Conservation (phyloP, 2,888 invertebrate species). For the Morpho helenor region DNA sequence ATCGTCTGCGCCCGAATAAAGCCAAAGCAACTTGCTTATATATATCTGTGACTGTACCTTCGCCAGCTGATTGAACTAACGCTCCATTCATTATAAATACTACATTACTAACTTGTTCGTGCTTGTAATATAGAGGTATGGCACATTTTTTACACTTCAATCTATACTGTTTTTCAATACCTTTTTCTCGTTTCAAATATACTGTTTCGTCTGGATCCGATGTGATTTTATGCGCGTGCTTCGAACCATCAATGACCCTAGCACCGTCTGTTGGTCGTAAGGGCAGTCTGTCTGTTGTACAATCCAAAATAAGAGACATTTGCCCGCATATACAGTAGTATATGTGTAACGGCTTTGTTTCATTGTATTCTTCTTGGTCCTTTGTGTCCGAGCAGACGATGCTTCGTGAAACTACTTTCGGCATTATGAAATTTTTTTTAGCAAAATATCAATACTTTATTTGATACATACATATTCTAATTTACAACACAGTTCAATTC, state of each 20-base stretch:
- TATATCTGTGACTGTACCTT: constrained; percentile 83
- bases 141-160: constrained; percentile 92
- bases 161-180: constrained; percentile 93
- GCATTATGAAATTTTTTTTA: constrained; percentile 84
- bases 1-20: too few relatives aligned
- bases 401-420: constrained; percentile 96
- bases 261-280: constrained; percentile 93
- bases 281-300: constrained; percentile 92
- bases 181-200: constrained; percentile 91
- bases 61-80: constrained; percentile 61
- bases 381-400: constrained; percentile 98
- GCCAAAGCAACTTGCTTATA: constrained; percentile 88
- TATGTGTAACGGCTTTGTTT: constrained; percentile 96
- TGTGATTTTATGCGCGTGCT: constrained; percentile 97
- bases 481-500: too few relatives aligned
- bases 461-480: too few relatives aligned
- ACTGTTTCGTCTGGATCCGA: constrained; percentile 94
- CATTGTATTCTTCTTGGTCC: constrained; percentile 98
- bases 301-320: constrained; percentile 96
- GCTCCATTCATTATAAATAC: constrained; percentile 91
- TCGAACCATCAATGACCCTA: constrained; percentile 94
- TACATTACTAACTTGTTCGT: constrained; percentile 87
- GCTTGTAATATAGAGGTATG: constrained; percentile 95
- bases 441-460: not conserved
- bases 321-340: constrained; percentile 99